Evolutionary conservation across 2,888 invertebrate species (phyloP), one percentile per base, ranked within the genome.

Genomic region (Gastrophysa polygoni): DNA sequence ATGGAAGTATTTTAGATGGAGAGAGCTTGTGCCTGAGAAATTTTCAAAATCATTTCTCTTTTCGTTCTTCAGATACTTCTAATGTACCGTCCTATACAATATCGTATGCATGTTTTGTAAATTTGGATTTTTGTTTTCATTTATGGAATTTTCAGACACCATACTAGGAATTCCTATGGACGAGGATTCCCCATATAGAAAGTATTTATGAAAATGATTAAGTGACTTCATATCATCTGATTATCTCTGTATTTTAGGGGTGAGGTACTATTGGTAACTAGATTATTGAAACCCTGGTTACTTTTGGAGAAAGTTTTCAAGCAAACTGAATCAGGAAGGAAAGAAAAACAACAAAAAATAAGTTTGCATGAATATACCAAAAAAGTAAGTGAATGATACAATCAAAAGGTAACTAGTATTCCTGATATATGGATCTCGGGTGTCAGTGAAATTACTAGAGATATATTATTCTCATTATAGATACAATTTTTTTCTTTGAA

Each of bases 281-380:
- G 88, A 29, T 71, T 87, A 11, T 68, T 81, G 0, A 83, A 81
- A 38, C 88, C 88, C 0, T 88, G 88, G 88, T 74, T 87, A 6
- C 73, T 88, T 7, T 73, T 86, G 8, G 84, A 87, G 61, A 82
- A 80, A 67, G 75, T 87, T 63, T 88, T 86, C 71, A 81, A 82
- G 61, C 77, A 84, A 68, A 87, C 87, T 0, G 80, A 82, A 34
- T 73, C 79, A 43, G 85, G 86, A 8, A 78, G 77, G 18, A 79
- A 79, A 4, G 87, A 88, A 74, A 68, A 83, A 34, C 76, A 82
- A 34, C 87, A 88, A 66, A 84, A 83, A 71, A 76, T 79, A 24
- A 80, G 79, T 10, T 75, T 86, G 1, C 77, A 82, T 50, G 77
- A 80, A 7, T 86, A 83, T 61, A 83, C 84, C 0, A 81, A 80